Evolutionary conservation across 2,888 invertebrate species (phyloP).

Genomic region (Atethmia centrago): DNA sequence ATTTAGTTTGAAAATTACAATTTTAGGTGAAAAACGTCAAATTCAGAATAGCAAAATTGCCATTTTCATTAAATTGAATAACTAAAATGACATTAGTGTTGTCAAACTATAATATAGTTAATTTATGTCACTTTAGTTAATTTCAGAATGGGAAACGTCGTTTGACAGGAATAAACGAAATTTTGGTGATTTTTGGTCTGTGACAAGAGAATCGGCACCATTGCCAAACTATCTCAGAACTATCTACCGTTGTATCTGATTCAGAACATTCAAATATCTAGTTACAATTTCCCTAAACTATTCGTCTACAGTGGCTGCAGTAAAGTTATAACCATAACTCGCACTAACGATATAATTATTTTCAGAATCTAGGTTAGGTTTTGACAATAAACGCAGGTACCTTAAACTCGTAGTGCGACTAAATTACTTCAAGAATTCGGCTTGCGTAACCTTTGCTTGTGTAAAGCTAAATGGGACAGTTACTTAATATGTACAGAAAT

Average conservation of each 20-base stretch:
- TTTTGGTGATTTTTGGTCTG: too few species aligned
- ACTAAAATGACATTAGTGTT: too few species aligned
- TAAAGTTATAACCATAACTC: conserved; percentile 27
- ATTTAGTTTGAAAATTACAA: too few species aligned
- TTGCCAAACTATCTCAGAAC: neutral
- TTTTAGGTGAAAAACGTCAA: too few species aligned
- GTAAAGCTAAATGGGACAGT: conserved; percentile 18
- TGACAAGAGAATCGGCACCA: too few species aligned
- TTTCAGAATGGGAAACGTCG: too few species aligned
- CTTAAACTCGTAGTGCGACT: conserved; percentile 32
- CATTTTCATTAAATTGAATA: too few species aligned
- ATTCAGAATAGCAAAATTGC: too few species aligned
- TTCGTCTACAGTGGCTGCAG: neutral
- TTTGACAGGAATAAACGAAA: too few species aligned
- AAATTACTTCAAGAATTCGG: conserved; percentile 59
- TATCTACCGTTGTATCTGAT: neutral
- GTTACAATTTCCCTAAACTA: conserved; percentile 20
- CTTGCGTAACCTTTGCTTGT: conserved; percentile 57
- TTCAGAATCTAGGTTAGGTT: conserved; percentile 47
- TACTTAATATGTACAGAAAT: conserved; percentile 22
- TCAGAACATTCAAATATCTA: conserved; percentile 6
- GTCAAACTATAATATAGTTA: too few species aligned
- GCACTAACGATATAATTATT: conserved; percentile 49
- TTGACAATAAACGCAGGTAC: conserved; percentile 58
- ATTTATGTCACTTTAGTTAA: too few species aligned